Percentiles rank a stretch among this genome's conserved stretches.
Conservation (phyloP, 2,113 vertebrate species). For the Nyctereutes procyonoides region DNA sequence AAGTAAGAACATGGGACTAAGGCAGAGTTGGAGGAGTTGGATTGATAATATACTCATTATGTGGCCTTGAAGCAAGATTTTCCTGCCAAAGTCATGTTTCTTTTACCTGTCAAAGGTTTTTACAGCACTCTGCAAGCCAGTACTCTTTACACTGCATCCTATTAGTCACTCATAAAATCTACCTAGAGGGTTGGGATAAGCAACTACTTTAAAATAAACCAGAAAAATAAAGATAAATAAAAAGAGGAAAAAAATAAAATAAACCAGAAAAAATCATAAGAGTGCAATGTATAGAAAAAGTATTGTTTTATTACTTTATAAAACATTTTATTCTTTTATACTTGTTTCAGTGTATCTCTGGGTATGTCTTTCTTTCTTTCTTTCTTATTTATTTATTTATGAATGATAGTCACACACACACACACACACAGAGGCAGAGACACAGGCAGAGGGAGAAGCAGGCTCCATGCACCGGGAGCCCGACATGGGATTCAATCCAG, state of each 20-base stretch:
- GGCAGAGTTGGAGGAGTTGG: background rate
- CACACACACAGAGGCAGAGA: too few species aligned
- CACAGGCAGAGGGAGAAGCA: too few species aligned
- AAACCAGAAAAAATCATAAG: background rate
- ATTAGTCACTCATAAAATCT: background rate
- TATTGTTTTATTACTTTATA: background rate
- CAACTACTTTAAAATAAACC: background rate
- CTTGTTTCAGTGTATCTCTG: background rate
- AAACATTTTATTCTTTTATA: background rate
- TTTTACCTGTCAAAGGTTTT: slow-evolving; percentile 2
- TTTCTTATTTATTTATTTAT: too few species aligned
- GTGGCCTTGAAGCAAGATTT: background rate
- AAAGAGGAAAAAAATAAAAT: background rate
- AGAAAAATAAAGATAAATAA: background rate
- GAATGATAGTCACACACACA: too few species aligned
- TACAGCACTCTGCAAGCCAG: background rate
- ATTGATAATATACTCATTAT: background rate
- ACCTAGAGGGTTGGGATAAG: background rate
- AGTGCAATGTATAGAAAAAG: background rate
- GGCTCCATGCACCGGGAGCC: too few species aligned
- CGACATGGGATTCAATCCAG: too few species aligned
- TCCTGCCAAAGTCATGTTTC: background rate
- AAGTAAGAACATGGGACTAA: background rate
- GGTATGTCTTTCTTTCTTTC: too few species aligned
- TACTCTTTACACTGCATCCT: background rate